phyloP scores from a whole-genome alignment of 2,113 vertebrate genomes.

The Nibea coibor region DNA sequence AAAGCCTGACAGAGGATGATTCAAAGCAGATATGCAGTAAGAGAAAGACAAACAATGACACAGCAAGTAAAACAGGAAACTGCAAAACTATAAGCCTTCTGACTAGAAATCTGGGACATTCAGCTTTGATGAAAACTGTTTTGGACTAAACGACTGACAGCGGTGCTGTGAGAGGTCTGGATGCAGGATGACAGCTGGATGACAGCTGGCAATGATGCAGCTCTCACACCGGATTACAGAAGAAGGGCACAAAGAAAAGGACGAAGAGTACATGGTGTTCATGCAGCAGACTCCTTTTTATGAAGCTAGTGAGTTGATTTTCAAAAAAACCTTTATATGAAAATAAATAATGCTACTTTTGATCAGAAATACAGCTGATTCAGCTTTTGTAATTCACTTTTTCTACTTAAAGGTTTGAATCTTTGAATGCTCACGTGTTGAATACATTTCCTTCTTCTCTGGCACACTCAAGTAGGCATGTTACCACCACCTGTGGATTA shows the following conservation, averaged over 20 bases:
- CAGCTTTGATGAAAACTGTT: background rate
- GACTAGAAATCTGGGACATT: background rate
- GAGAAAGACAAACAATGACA: background rate
- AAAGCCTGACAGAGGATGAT: background rate
- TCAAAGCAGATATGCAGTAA: background rate
- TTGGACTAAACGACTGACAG: background rate
- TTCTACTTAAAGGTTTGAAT: background rate
- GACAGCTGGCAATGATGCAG: slow-evolving; percentile 48
- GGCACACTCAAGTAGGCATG: too few relatives aligned
- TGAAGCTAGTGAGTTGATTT: background rate
- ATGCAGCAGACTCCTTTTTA: background rate
- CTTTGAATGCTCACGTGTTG: background rate
- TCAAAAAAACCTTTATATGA: background rate
- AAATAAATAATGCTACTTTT: too few relatives aligned
- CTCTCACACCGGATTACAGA: background rate
- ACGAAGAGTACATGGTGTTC: background rate
- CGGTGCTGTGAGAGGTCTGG: background rate
- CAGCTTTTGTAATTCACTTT: background rate
- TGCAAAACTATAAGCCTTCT: background rate
- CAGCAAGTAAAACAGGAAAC: background rate
- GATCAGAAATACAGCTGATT: too few relatives aligned
- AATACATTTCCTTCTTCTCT: too few relatives aligned
- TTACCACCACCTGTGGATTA: background rate
- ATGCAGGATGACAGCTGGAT: slow-evolving; percentile 10
- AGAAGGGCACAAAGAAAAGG: background rate